Evolutionary conservation across 1,140 invertebrate species (phyloP).

Genomic region (Hylaeus volcanicus): DNA sequence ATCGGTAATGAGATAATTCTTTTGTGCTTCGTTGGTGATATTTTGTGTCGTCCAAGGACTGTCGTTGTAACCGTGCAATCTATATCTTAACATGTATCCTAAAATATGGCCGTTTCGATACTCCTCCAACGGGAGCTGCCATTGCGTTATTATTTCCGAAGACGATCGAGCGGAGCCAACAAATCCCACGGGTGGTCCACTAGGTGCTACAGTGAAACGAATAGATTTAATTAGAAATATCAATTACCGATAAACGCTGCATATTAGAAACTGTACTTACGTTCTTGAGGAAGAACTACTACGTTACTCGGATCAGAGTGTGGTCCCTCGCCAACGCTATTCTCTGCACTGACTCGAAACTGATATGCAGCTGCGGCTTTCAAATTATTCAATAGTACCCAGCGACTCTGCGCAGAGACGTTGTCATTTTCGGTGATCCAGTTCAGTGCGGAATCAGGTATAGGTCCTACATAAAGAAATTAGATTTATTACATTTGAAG

Average conservation of each 20-base stretch:
- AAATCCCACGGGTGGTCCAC: conserved; percentile 92
- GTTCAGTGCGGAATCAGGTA: conserved; percentile 89
- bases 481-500: neutral
- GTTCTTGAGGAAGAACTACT: conserved; percentile 95
- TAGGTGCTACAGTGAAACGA: conserved; percentile 85
- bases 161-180: conserved; percentile 95
- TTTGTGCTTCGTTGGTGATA: conserved; percentile 95
- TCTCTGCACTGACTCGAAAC: conserved; percentile 97
- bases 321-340: conserved; percentile 96
- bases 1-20: conserved; percentile 95
- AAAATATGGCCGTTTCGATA: conserved; percentile 96
- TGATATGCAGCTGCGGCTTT: conserved; percentile 97
- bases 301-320: conserved; percentile 93
- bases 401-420: conserved; percentile 89
- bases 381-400: conserved; percentile 90
- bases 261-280: conserved; percentile 81
- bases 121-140: conserved; percentile 96
- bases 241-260: neutral
- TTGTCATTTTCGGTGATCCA: conserved; percentile 95
- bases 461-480: conserved; percentile 83
- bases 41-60: conserved; percentile 94
- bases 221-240: neutral
- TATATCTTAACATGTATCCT: conserved; percentile 95
- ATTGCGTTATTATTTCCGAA: conserved; percentile 97
- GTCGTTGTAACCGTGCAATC: conserved; percentile 93